Conservation (phyloP, 2,888 invertebrate genomes). For the Molanna angustata region DNA sequence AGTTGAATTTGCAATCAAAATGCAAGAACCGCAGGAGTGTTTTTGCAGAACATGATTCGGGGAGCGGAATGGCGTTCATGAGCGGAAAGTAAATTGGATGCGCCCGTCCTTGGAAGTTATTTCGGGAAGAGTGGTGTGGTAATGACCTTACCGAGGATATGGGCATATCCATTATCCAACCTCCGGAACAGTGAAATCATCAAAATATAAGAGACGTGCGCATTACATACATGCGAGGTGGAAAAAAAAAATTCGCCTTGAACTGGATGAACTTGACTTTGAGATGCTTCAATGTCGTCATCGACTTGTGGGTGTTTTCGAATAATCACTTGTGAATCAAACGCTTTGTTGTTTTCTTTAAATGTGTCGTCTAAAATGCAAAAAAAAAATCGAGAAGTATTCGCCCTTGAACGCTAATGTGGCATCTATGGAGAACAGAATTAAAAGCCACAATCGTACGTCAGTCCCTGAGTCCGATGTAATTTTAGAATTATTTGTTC, state of each 20-base stretch:
- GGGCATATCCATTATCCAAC: not conserved
- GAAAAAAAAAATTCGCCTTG: conserved; percentile 11
- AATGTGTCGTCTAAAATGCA: not conserved
- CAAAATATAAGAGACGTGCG: not conserved
- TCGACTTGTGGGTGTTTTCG: conserved; percentile 1
- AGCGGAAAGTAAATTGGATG: no score
- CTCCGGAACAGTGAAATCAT: not conserved
- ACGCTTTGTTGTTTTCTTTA: not conserved
- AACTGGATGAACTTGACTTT: conserved; percentile 14
- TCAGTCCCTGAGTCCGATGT: no score
- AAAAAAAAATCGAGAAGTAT: not conserved
- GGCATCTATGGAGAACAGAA: no score
- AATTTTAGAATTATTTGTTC: no score
- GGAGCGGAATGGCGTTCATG: no score
- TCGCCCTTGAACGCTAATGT: conserved; percentile 4
- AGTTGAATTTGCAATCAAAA: no score
- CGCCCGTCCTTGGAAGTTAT: not conserved
- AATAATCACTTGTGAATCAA: not conserved
- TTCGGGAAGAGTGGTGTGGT: not conserved
- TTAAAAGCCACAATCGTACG: no score
- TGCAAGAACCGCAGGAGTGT: no score
- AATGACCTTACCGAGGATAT: not conserved
- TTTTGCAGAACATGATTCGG: no score
- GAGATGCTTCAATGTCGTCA: not conserved
- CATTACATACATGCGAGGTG: no score